Evolutionary conservation across 2,888 invertebrate species (phyloP), one percentile per base, ranked within the genome.

Genomic region (Sinohyriopsis cumingii): DNA sequence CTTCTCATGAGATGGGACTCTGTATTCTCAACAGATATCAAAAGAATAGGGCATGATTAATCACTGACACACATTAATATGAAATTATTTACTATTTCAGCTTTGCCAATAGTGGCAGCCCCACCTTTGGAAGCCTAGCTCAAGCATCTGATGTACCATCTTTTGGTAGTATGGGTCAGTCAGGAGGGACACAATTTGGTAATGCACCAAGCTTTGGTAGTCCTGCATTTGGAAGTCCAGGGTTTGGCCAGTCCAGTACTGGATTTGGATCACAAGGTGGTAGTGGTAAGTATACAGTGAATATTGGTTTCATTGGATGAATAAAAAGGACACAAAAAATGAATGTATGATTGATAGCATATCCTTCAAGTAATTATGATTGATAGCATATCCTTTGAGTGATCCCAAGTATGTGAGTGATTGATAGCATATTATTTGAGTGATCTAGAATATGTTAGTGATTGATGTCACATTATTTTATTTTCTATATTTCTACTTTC

Each of bases 121-220:
- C 85, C 12, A 81, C 85, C 60, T 86, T 85, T 80, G 86, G 84
- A 33, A 80, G 77, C 33, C 75, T 86, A 12, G 86, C 86, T 9
- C 83, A 84, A 68, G 67, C 81, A 19, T 72, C 75, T 61, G 79
- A 81, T 55, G 61, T 75, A 5, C 79, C 84, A 15, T 67, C 79
- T 15, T 84, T 84, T 75, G 81, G 83, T 22, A 45, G 45, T 9
- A 33, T 84, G 59, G 73, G 75, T 19, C 71, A 72, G 24, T 24
- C 67, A 28, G 69, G 55, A 24, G 67, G 61, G n/a, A 67, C 65
- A 15, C 72, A 75, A 15, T 77, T 73, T 53, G 71, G 73, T 33
- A 62, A 67, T 55, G 70, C 67, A 20, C 68, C 68, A 3, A 66
- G 70, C 3, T 76, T 75, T 76, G 79, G 79, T 33, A 67, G 65